These are phyloP conservation scores for Vanessa cardui DNA, from an alignment of 2,888 invertebrate genomes.

Conservation along the genomic window DNA sequence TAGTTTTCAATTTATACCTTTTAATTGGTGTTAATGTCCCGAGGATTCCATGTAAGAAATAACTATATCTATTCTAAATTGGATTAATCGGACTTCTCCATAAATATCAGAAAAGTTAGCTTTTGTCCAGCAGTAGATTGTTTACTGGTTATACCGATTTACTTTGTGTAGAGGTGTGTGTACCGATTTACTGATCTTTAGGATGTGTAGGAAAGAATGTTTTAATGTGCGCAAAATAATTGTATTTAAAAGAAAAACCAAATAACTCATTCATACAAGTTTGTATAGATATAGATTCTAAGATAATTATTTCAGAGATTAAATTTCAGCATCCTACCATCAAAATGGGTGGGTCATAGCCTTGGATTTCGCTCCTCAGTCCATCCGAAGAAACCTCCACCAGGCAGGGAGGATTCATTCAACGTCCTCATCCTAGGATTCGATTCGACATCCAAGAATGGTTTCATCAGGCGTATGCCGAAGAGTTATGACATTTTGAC, in stretches of 20 bases:
- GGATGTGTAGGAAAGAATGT: neutral
- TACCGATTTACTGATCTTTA: too few species aligned
- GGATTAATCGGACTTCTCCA: too few species aligned
- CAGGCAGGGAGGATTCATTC: constrained; percentile 39
- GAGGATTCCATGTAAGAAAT: too few species aligned
- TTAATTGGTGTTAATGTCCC: too few species aligned
- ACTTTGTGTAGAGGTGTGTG: too few species aligned
- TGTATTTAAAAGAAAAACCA: too few species aligned
- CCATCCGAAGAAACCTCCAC: constrained; percentile 35
- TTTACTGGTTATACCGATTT: neutral
- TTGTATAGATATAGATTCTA: neutral
- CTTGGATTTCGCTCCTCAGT: constrained; percentile 45
- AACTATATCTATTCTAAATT: too few species aligned
- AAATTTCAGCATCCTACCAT: constrained; percentile 41
- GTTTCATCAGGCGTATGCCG: constrained; percentile 90
- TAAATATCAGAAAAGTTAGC: too few species aligned
- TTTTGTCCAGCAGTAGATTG: too few species aligned
- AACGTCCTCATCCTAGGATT: constrained; percentile 84
- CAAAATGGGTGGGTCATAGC: constrained; percentile 47
- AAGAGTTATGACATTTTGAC: constrained; percentile 88
- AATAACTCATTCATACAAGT: too few species aligned
- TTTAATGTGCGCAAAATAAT: too few species aligned
- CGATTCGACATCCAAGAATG: constrained; percentile 92
- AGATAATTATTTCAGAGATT: neutral
- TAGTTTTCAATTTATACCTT: too few species aligned